Conservation (phyloP, 2,113 vertebrate species). For the Steatornis caripensis region DNA sequence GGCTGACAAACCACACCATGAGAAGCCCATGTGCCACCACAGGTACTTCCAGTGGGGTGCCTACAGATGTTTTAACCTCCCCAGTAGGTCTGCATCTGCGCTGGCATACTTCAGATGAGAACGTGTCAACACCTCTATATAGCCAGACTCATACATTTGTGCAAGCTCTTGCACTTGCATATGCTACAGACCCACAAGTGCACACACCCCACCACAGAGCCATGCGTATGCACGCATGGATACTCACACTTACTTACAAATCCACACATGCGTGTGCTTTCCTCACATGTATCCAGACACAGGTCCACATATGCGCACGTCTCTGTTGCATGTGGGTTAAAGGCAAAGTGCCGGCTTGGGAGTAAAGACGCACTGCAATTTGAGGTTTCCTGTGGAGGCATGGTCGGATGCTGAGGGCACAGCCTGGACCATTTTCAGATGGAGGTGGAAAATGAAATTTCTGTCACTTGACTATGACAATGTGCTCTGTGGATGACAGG, state of each 20-base stretch:
- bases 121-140: background rate
- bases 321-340: fast-evolving
- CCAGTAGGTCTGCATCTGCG: background rate
- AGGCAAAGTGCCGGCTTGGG: background rate
- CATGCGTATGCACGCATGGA: fast-evolving
- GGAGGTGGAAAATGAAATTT: background rate
- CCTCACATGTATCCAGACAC: background rate
- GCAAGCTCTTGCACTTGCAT: background rate
- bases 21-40: background rate
- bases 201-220: background rate
- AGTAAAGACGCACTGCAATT: background rate
- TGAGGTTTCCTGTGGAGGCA: background rate
- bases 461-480: background rate
- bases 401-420: background rate
- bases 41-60: background rate
- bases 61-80: background rate
- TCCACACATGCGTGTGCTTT: background rate
- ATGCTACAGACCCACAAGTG: background rate
- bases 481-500: background rate
- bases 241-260: fast-evolving
- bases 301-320: fast-evolving
- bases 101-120: background rate
- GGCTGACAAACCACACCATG: background rate
- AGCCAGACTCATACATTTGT: background rate
- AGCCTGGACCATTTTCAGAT: background rate